phyloP scores from a whole-genome alignment of 2,797 vertebrate genomes.

The Furcifer pardalis region DNA sequence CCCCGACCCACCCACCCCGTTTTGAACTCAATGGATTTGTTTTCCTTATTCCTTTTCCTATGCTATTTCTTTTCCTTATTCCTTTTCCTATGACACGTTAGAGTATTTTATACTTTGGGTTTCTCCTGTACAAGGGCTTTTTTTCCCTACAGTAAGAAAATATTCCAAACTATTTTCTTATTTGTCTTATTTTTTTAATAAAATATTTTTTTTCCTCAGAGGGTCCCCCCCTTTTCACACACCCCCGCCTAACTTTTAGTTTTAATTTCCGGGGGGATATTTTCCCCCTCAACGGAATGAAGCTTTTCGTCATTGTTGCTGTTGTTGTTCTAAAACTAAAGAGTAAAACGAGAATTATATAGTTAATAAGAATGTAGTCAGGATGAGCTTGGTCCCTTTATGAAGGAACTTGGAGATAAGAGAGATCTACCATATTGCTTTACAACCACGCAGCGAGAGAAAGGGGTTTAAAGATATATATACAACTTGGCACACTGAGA shows the following conservation, averaged over 20 bases:
- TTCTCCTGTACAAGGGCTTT: conserved; percentile 74
- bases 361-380: conserved; percentile 74
- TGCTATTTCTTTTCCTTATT: conserved; percentile 53
- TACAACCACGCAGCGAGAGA: conserved; percentile 75
- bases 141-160: conserved; percentile 85
- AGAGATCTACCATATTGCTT: conserved; percentile 78
- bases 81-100: conserved; percentile 67
- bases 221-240: conserved; percentile 56
- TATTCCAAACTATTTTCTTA: conserved; percentile 84
- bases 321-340: conserved; percentile 61
- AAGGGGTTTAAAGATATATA: conserved; percentile 55
- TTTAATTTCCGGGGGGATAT: conserved; percentile 52
- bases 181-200: conserved; percentile 80
- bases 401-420: conserved; percentile 71
- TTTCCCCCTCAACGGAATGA: conserved; percentile 78
- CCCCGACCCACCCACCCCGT: conserved; percentile 58
- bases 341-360: conserved; percentile 71
- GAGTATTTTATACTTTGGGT: conserved; percentile 80
- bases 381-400: conserved; percentile 75
- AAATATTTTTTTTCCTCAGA: conserved; percentile 77
- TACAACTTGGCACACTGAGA: conserved; percentile 83
- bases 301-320: conserved; percentile 25
- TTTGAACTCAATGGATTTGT: conserved; percentile 71
- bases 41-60: conserved; percentile 44
- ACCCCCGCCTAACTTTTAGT: background rate